Evolutionary conservation across 1,140 invertebrate genomes (phyloP).

Genomic region (Cataglyphis hispanica): DNA sequence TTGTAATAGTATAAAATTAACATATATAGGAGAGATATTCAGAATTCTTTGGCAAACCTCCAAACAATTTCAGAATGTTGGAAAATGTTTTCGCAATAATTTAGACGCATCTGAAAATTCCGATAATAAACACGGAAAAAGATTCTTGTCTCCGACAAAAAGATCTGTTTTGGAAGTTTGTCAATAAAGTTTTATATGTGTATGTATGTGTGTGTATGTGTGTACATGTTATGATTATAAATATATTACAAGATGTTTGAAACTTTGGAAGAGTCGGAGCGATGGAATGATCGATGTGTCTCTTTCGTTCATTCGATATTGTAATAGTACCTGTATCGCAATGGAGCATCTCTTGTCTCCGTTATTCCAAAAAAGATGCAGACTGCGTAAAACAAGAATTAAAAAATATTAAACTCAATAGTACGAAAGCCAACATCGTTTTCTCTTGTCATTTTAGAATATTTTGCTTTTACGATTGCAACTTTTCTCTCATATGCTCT

Average conservation of each 20-base stretch:
- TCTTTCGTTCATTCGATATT: background rate
- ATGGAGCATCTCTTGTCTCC: background rate
- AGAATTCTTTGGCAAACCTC: constrained; percentile 51
- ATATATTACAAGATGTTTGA: constrained; percentile 16
- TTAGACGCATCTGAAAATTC: too few relatives aligned
- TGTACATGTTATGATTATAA: background rate
- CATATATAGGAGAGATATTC: constrained; percentile 34
- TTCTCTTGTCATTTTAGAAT: constrained; percentile 43
- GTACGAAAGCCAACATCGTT: background rate
- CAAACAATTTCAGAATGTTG: constrained; percentile 17
- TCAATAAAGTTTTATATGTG: constrained; percentile 10
- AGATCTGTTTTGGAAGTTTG: constrained; percentile 32
- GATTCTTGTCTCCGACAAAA: background rate
- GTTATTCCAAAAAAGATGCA: background rate
- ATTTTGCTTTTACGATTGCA: constrained; percentile 40
- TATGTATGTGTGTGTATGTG: too few relatives aligned
- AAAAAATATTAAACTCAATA: constrained; percentile 4
- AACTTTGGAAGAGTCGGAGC: constrained; percentile 8
- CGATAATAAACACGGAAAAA: background rate
- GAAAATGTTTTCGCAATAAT: background rate
- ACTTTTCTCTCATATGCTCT: background rate
- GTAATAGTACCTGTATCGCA: constrained; percentile 24
- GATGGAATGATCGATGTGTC: constrained; percentile 2
- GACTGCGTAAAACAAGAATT: background rate
- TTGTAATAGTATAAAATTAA: constrained; percentile 56